Evolutionary conservation across 1,140 invertebrate genomes (phyloP).

Genomic region (Bombus pascuorum): DNA sequence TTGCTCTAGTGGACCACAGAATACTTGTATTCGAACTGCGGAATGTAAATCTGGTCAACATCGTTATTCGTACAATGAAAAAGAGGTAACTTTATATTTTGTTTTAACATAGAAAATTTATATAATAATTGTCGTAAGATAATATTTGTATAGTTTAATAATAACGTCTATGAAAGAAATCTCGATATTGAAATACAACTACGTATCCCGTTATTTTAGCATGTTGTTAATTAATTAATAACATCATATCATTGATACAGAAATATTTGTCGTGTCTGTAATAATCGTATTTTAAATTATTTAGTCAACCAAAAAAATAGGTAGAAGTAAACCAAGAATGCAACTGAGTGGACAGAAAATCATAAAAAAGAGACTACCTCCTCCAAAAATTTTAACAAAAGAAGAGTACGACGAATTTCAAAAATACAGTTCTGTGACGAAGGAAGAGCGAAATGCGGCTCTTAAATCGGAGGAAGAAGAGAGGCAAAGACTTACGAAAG

Average conservation of each 20-base stretch:
- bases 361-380: conserved; percentile 46
- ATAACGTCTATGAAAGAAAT: no score
- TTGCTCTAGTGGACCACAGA: not conserved
- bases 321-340: not conserved
- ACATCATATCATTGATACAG: not conserved
- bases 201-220: not conserved
- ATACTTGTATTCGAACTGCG: not conserved
- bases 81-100: conserved; percentile 41
- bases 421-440: conserved; percentile 52
- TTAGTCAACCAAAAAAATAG: not conserved
- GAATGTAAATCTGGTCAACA: not conserved
- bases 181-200: no score
- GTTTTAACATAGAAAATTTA: not conserved
- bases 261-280: not conserved
- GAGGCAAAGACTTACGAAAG: conserved; percentile 63
- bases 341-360: conserved; percentile 13
- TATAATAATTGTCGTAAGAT: no score
- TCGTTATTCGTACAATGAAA: conserved; percentile 19
- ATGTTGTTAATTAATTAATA: not conserved
- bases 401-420: conserved; percentile 73
- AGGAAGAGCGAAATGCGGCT: conserved; percentile 65
- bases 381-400: conserved; percentile 71
- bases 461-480: conserved; percentile 56
- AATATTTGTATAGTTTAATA: no score
- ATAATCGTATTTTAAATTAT: not conserved